phyloP scores from a whole-genome alignment of 1,140 invertebrate species.

The Cataglyphis hispanica region DNA sequence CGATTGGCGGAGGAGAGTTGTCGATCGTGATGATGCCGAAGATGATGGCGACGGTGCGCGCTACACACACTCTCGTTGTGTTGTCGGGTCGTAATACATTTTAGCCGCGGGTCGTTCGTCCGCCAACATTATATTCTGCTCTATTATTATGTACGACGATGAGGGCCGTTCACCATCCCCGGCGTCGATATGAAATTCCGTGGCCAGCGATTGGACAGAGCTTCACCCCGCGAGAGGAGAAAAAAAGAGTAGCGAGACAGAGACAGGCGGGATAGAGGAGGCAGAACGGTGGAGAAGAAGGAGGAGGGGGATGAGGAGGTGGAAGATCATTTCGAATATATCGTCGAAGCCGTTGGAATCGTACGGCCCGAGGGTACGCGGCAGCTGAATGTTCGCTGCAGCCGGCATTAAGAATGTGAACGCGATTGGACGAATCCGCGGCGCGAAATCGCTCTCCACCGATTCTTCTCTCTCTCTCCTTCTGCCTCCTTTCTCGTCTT shows the following conservation, averaged over 20 bases:
- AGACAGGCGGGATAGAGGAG: neutral
- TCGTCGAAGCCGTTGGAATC: slow-evolving; percentile 64
- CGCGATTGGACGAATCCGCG: slow-evolving; percentile 62
- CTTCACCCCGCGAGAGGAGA: slow-evolving; percentile 18
- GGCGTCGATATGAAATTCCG: slow-evolving; percentile 76
- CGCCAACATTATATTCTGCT: slow-evolving; percentile 77
- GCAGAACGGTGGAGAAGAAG: neutral
- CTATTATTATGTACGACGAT: slow-evolving; percentile 79
- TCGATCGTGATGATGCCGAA: slow-evolving; percentile 40
- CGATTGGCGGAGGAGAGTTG: neutral
- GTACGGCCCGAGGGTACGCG: slow-evolving; percentile 56
- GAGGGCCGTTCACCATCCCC: slow-evolving; percentile 62
- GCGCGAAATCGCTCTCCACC: neutral
- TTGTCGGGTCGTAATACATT: slow-evolving; percentile 75
- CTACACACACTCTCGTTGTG: slow-evolving; percentile 16
- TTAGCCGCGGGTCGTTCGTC: slow-evolving; percentile 78
- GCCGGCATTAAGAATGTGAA: slow-evolving; percentile 65
- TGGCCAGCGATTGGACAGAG: slow-evolving; percentile 75
- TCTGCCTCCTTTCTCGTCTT: neutral
- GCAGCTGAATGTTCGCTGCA: slow-evolving; percentile 64
- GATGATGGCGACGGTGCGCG: slow-evolving; percentile 49
- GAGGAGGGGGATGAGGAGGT: neutral
- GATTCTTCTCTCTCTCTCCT: neutral
- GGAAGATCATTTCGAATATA: slow-evolving; percentile 66
- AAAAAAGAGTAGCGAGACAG: slow-evolving; percentile 19